Percentiles rank a stretch among this genome's conserved stretches.
These are phyloP conservation scores for Caenorhabditis parvicauda DNA, from an alignment of 2,888 invertebrate species.

Conservation along the genomic window DNA sequence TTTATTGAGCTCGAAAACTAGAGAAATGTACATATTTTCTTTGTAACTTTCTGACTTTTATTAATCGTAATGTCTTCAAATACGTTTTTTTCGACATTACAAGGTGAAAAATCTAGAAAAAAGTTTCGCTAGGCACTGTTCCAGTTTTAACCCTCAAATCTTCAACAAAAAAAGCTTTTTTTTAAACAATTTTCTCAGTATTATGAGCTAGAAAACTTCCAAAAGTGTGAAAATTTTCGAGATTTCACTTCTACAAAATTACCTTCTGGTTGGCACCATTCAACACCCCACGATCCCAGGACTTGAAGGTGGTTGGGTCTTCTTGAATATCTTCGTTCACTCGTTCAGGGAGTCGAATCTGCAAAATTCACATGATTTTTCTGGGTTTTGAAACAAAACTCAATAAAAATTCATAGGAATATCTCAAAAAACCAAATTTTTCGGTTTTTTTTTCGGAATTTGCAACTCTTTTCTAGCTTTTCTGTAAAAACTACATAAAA, in stretches of 20 bases:
- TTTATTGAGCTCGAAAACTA: not conserved
- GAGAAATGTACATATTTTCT: not conserved
- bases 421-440: not conserved
- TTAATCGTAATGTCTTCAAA: too few species aligned
- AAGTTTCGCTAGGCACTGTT: not conserved
- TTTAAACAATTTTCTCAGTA: too few species aligned
- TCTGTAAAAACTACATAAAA: not conserved
- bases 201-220: not conserved
- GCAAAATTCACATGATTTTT: slow-evolving; percentile 8
- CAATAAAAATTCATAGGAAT: not conserved
- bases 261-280: slow-evolving; percentile 98
- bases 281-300: slow-evolving; percentile 84
- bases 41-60: too few species aligned
- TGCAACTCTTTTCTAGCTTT: not conserved
- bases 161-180: too few species aligned
- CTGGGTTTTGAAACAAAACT: not conserved
- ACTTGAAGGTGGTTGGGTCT: slow-evolving; percentile 96
- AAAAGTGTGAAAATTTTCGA: not conserved
- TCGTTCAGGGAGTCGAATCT: slow-evolving; percentile 79
- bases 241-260: not conserved
- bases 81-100: too few species aligned
- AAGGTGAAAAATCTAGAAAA: not conserved
- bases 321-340: slow-evolving; percentile 97
- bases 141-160: too few species aligned
- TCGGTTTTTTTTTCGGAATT: not conserved